Base-by-base conservation (phyloP, 2,113 vertebrate genomes). In the Struthidea cinerea region DNA sequence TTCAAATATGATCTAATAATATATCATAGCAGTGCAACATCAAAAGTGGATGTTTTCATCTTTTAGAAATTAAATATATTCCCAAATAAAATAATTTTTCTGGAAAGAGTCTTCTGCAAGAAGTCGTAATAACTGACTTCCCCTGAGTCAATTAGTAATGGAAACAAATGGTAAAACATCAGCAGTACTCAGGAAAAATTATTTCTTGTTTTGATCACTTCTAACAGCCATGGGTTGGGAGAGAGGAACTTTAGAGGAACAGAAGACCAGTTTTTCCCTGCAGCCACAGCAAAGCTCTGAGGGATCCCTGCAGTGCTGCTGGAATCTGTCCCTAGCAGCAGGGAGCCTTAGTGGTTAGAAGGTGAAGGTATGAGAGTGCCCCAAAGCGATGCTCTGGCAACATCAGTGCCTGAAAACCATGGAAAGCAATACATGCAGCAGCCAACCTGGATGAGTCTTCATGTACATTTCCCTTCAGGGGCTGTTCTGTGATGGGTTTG, bases 121-220 rank as follows among this genome's bases (percentile, higher is more conserved):
- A 86, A 86, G 52, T 85, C 83, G 63, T 16, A 37, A 86, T 90
- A 78, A 74, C 73, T 70, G 64, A 63, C 68, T 92, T 96, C 88
- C 87, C 80, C 44, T 81, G 88, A 67, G 75, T 46, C 87, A 80
- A 70, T 91, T 70, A 64, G 18, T 77, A 92, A 84, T 77, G 47
- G 56, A 93, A 95, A 86, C 73, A 90, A 93, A 84, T n/a, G 68
- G 32, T 47, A 84, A 90, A 96, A 83, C 49, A 63, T 53, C 75
- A 78, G 33, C 47, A 63, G 32, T 78, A 64, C 64, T 85, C 63
- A 77, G 35, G 90, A 53, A 89, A 80, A 39, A 11, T 32, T 3
- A n/a, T 77, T 67, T 76, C 1, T 76, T 35, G 70, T 75, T 85
- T 69, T 82, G 8, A 74, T 56, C 12, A 24, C 27, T 89, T 67